Percentiles rank a stretch among this genome's conserved stretches.
Evolutionary conservation across 2,888 invertebrate genomes (phyloP).

Genomic region (Shargacucullia verbasci): DNA sequence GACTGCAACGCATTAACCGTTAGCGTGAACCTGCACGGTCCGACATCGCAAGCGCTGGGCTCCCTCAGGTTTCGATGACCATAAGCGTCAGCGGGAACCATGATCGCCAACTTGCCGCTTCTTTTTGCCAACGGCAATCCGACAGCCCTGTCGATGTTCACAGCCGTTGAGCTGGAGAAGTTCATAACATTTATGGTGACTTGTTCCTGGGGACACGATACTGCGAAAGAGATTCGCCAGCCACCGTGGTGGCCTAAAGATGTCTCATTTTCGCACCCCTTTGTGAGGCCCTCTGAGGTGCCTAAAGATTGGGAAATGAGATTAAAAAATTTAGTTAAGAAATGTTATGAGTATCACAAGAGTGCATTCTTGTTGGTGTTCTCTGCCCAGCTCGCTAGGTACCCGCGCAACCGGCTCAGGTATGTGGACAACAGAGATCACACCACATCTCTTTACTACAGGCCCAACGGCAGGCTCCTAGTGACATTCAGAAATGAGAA

Average conservation of each 20-base stretch:
- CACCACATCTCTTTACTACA: constrained; percentile 92
- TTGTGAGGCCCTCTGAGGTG: constrained; percentile 85
- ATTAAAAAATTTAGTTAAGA: constrained; percentile 90
- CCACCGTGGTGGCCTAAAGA: constrained; percentile 93
- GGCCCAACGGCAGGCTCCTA: constrained; percentile 90
- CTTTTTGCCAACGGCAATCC: constrained; percentile 92
- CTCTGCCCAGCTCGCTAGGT: constrained; percentile 91
- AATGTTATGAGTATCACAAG: constrained; percentile 92
- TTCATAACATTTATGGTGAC: constrained; percentile 94
- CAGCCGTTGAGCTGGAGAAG: constrained; percentile 90
- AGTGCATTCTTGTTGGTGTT: constrained; percentile 92
- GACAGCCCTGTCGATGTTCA: constrained; percentile 90
- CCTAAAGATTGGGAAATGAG: constrained; percentile 89
- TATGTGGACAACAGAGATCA: constrained; percentile 93
- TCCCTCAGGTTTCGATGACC: constrained; percentile 82
- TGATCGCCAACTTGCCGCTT: constrained; percentile 93
- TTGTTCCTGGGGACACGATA: constrained; percentile 92
- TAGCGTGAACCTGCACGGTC: constrained; percentile 71
- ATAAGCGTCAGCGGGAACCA: constrained; percentile 81
- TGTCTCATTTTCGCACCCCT: constrained; percentile 90
- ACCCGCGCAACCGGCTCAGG: constrained; percentile 90
- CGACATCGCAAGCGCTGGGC: constrained; percentile 81
- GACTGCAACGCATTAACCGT: constrained; percentile 73
- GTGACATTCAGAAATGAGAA: constrained; percentile 94
- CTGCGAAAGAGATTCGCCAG: constrained; percentile 87